Evolutionary conservation across 2,797 vertebrate genomes (phyloP), one percentile per base, ranked within the genome.

Genomic region (Pachyuromys duprasi): DNA sequence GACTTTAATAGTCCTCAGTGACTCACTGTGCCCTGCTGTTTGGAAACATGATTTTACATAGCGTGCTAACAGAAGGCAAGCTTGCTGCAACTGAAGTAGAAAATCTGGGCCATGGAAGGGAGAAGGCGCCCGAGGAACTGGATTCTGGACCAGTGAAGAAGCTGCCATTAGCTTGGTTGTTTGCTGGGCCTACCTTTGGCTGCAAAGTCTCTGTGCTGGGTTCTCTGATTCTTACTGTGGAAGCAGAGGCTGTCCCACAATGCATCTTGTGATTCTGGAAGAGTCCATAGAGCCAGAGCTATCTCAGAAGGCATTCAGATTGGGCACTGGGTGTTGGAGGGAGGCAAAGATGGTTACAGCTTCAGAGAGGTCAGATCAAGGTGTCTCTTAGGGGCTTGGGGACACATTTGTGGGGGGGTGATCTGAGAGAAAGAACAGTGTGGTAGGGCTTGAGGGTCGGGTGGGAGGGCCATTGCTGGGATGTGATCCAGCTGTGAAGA

Each of bases 11-110:
- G 65, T 93, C 86, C 74, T 92, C 31, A n/a, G 53, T 91, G 94
- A 96, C 91, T 94, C 90, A 86, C 82, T 90, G 76, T 70, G 39
- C 88, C 76, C 74, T 62, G 81, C 39, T 69, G 95, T 63, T 87
- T 88, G n/a, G 36, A 76, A 87, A 67, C 20, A 49, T 91, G 72
- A 74, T 55, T 93, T 92, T 90, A 65, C 2, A 12, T 67, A 8
- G 17, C 78, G 84, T 88, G 78, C 91, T 93, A 93, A 94, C 74
- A 75, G 82, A 93, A 88, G 86, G 53, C 53, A 81, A 87, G 49
- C 39, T 91, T 86, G 76, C 89, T 95, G 84, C 72, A 63, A 93
- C 45, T 81, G 70, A 90, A 84, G 69, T 90, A 79, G 90, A 81
- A 93, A 91, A 39, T 89, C 83, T 45, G 49, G 80, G 84, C 91